phyloP scores from a whole-genome alignment of 2,113 vertebrate species.

The Lepus europaeus region DNA sequence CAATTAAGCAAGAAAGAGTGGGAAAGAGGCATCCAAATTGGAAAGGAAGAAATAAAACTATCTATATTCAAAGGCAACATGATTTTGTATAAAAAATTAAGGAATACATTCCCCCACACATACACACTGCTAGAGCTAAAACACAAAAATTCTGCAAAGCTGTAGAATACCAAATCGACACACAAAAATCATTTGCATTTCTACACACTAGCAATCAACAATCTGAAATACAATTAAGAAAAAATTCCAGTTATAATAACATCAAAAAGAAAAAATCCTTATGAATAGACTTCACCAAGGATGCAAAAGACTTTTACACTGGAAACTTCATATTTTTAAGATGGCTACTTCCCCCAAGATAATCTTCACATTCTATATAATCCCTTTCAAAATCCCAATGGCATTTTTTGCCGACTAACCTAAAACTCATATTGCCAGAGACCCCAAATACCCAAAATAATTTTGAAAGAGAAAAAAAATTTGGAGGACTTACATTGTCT shows the following conservation, averaged over 20 bases:
- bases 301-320: not conserved
- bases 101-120: not conserved
- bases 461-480: not conserved
- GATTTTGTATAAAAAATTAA: too few relatives aligned
- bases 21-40: too few relatives aligned
- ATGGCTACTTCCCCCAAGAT: not conserved
- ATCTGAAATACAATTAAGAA: not conserved
- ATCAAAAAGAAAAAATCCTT: not conserved
- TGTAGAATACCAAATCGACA: not conserved
- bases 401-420: not conserved
- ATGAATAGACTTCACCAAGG: not conserved
- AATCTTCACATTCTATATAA: not conserved
- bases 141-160: not conserved
- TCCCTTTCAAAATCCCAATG: too few relatives aligned
- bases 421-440: not conserved
- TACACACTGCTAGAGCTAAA: not conserved
- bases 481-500: too few relatives aligned
- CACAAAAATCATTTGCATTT: not conserved
- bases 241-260: not conserved
- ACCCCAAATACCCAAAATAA: not conserved
- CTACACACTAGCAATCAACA: not conserved
- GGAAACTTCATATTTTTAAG: not conserved
- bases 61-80: too few relatives aligned
- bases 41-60: too few relatives aligned
- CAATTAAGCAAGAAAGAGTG: too few relatives aligned